Evolutionary conservation across 2,113 vertebrate genomes (phyloP), one percentile per base, ranked within the genome.

Genomic region (Neotoma lepida): DNA sequence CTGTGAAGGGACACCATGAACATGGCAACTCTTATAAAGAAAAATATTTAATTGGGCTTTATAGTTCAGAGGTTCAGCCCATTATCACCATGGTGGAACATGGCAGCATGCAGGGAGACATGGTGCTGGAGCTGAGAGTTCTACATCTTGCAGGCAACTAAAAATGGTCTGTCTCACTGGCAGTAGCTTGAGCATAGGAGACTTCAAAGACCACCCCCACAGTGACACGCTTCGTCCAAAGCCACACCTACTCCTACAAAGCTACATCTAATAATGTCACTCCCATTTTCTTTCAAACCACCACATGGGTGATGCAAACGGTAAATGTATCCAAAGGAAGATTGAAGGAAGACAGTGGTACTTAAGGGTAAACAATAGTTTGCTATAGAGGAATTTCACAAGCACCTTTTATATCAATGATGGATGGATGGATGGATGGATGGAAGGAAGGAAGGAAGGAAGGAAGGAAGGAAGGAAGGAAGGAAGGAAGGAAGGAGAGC

Each of bases 391-490:
- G 1, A 54, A 92, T 33, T 63, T 64, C 71, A 44, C 56, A 28
- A 80, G 89, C 86, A 91, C 39, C 76, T 93, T 94, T 86, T 85
- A 86, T 88, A 76, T 64, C 82, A 87, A 90, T 9, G 80, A 58
- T 86, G 80, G 17, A 24, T 51, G 66, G 33, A 68, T 17, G 28
- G 13, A 49, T 12, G 41, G 12, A 58, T 15, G 66, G 12, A 28
- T 10, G 28, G 64, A 10, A 70, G 33, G 33, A n/a, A 35, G 51
- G 51, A 14, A 54, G 51, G 51, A 14, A 58, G 56, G 20, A 26
- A 63, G 61, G 24, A 63, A 63, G 61, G 24, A 28, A 26, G 58
- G 58, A 22, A 22, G 58, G 58, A 17, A 56, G 17, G 58, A 13
- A 22, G 20, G 20, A 13, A 13, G 58, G 20, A 22, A 22, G 17